Evolutionary conservation across 2,113 vertebrate genomes (phyloP), one percentile per base, ranked within the genome.

Genomic region (Poicephalus meyeri): DNA sequence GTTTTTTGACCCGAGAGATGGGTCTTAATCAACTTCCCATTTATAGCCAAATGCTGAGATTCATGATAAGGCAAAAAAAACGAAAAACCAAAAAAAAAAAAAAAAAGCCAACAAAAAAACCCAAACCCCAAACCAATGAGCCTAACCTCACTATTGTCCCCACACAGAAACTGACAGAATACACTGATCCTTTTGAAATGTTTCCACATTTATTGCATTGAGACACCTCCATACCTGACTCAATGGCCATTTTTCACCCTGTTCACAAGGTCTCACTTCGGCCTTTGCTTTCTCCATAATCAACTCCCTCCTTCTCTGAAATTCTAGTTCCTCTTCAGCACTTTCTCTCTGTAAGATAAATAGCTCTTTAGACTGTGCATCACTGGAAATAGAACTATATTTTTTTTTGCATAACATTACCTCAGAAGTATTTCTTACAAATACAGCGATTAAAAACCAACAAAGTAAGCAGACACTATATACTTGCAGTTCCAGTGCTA

Each of bases 261-360:
- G 95, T 66, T 97, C 98, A 91, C 88, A 98, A 88, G 97, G 95
- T 96, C 98, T 98, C 52, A 84, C 93, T 93, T 98, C 93, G 90
- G 95, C 91, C 80, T 97, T 97, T 77, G 97, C 93, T 97, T 98
- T 98, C 95, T 98, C 97, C 98, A 98, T 97, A 96, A 98, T 98
- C 77, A 98, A 91, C 74, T 98, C 97, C 80, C 98, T 97, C 88
- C 97, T 98, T 95, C 97, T 98, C 98, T 98, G 98, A 98, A 99
- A 99, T 97, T 99, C 98, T 96, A 96, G 96, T 39, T 97, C 98
- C 73, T 96, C 97, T 78, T 97, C 96, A 71, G 93, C 91, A 95
- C 81, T 72, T 87, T 95, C 96, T 97, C 94, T 97, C 95, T 98
- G 96, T 42, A 98, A 97, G 81, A 97, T 31, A 96, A 87, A 33